phyloP scores from a whole-genome alignment of 1,140 invertebrate species.

The silkworm (Bombyx mori) region ASM3026992v2 NC_085128.1:5961501-5962000 shows the following conservation, averaged over 20 bases:
- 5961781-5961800: constrained; percentile 61
- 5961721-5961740: constrained; percentile 50
- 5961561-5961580: too few species aligned
- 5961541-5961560: too few species aligned
- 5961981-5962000: constrained; percentile 77
- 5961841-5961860: too few species aligned
- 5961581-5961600: too few species aligned
- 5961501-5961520: too few species aligned
- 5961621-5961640: too few species aligned
- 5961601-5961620: too few species aligned
- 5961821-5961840: neutral
- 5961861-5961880: neutral
- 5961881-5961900: neutral
- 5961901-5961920: neutral
- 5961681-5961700: constrained; percentile 12
- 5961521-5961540: too few species aligned
- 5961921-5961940: constrained; percentile 68
- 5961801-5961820: constrained; percentile 47
- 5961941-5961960: constrained; percentile 80
- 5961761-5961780: constrained; percentile 46
- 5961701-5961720: constrained; percentile 28
- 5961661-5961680: constrained; percentile 23
- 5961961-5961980: constrained; percentile 82
- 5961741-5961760: constrained; percentile 50
- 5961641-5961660: too few species aligned